Conservation (phyloP, 2,797 vertebrate species). For the Aselliscus stoliczkanus region DNA sequence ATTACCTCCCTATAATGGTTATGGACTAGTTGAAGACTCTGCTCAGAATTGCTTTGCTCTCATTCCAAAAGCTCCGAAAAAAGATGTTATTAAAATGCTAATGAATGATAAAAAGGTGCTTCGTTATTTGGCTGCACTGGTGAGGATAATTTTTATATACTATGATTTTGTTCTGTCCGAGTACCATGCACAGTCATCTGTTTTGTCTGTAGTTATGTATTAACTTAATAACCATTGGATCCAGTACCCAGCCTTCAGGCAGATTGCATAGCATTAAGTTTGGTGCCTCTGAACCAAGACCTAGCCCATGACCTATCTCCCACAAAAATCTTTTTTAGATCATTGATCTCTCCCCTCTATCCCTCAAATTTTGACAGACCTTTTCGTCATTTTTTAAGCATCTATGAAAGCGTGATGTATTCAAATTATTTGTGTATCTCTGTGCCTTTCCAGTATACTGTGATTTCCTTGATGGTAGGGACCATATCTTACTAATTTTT, state of each 20-base stretch:
- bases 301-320: not conserved
- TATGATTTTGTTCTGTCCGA: not conserved
- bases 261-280: not conserved
- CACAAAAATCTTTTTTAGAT: not conserved
- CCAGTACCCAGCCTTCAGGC: not conserved
- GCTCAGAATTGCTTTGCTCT: constrained; percentile 92
- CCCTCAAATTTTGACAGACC: not conserved
- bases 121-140: constrained; percentile 87
- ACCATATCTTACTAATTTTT: not conserved
- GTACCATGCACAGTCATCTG: not conserved
- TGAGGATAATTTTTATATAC: constrained; percentile 78
- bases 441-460: not conserved
- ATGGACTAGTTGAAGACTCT: constrained; percentile 91
- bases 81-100: constrained; percentile 88
- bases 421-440: not conserved
- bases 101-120: constrained; percentile 88
- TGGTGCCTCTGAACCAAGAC: not conserved
- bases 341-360: not conserved
- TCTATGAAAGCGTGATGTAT: not conserved
- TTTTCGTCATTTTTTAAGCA: constrained; percentile 12
- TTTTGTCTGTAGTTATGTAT: not conserved
- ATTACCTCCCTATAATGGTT: constrained; percentile 93
- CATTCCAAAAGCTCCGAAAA: constrained; percentile 87
- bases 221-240: not conserved
- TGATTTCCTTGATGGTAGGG: not conserved